Evolutionary conservation across 1,140 invertebrate genomes (phyloP).

Genomic region (Rhysida immarginata): DNA sequence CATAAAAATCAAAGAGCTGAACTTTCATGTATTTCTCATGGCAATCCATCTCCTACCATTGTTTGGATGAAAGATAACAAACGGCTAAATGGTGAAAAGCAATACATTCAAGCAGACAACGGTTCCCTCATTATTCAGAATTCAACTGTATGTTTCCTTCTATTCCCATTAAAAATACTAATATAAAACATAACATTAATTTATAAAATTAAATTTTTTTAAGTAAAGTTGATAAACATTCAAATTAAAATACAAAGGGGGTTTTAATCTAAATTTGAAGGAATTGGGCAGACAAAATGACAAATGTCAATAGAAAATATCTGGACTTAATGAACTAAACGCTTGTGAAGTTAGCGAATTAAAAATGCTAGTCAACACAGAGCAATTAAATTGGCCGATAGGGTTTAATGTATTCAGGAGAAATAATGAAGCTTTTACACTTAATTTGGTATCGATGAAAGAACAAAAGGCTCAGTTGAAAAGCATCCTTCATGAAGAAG

Average conservation of each 20-base stretch:
- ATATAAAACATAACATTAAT: not conserved
- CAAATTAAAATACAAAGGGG: not conserved
- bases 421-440: no score
- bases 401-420: no score
- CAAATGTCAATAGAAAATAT: not conserved
- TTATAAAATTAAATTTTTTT: not conserved
- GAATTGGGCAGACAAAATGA: not conserved
- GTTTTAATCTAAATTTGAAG: not conserved
- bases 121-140: slow-evolving; percentile 14
- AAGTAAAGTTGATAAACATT: not conserved
- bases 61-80: slow-evolving; percentile 31
- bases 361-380: no score
- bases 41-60: slow-evolving; percentile 27
- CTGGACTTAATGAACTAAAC: not conserved
- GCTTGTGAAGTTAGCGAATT: no score
- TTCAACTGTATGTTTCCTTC: slow-evolving; percentile 13
- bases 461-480: no score
- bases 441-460: no score
- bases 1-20: slow-evolving; percentile 18
- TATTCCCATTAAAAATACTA: no score
- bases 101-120: slow-evolving; percentile 7
- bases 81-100: slow-evolving; percentile 6
- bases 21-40: slow-evolving; percentile 26
- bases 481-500: no score
- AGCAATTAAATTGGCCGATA: no score